These are phyloP conservation scores for Cyanoramphus novaezelandiae DNA, from an alignment of 2,113 vertebrate genomes.

Conservation along the genomic window DNA sequence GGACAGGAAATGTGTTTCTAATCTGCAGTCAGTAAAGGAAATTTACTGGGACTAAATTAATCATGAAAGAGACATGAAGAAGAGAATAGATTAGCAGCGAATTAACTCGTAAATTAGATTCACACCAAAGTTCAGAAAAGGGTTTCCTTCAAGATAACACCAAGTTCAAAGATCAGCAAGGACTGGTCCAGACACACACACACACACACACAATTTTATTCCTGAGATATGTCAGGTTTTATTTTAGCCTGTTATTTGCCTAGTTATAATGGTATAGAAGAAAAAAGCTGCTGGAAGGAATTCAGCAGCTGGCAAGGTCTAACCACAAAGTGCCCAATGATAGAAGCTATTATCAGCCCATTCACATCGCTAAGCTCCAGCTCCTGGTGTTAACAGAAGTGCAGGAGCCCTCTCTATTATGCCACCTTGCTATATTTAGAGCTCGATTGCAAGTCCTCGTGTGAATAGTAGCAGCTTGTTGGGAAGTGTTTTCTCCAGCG, in stretches of 20 bases:
- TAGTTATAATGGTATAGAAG: neutral
- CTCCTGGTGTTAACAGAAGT: neutral
- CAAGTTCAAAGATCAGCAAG: neutral
- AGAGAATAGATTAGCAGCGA: slow-evolving; percentile 15
- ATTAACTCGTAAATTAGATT: slow-evolving; percentile 51
- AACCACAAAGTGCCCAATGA: neutral
- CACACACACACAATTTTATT: neutral
- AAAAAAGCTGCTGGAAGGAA: slow-evolving; percentile 12
- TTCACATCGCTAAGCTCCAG: neutral
- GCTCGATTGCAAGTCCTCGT: neutral
- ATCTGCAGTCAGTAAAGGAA: slow-evolving; percentile 34
- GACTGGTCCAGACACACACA: neutral
- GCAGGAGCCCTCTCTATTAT: neutral
- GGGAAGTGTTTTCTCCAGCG: neutral
- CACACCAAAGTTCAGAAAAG: neutral
- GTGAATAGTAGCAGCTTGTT: neutral
- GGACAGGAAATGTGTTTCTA: slow-evolving; percentile 18
- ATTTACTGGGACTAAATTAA: slow-evolving; percentile 61
- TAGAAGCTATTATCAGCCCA: neutral
- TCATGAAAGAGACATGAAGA: slow-evolving; percentile 28
- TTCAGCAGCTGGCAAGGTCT: neutral
- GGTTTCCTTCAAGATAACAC: neutral
- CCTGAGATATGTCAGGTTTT: neutral
- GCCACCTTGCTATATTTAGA: slow-evolving; percentile 25
- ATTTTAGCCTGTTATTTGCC: neutral